A percentile compares a stretch with the other conserved stretches of the same genome.
phyloP scores from a whole-genome alignment of 2,888 invertebrate genomes.

The Abrostola tripartita region DNA sequence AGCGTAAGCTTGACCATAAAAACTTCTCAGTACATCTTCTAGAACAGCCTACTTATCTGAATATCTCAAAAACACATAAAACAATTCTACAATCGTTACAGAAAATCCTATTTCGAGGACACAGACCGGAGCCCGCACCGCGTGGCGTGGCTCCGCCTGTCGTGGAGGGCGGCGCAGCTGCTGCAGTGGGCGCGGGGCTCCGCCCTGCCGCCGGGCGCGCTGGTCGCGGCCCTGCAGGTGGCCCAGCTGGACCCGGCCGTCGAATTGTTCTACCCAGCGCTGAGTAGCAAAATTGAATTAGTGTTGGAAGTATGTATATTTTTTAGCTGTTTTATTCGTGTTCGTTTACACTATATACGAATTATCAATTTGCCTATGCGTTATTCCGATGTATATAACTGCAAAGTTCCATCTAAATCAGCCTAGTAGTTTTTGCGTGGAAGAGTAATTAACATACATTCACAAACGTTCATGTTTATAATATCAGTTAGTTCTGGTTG shows the following conservation, averaged over 20 bases:
- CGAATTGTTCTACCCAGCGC: conserved; percentile 73
- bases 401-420: no score
- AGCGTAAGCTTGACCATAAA: no score
- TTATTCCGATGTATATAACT: no score
- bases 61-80: background rate
- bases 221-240: conserved; percentile 70
- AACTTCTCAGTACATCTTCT: no score
- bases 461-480: no score
- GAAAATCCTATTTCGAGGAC: conserved; percentile 71
- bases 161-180: conserved; percentile 65
- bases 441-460: no score
- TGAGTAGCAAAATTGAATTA: conserved; percentile 63
- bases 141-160: conserved; percentile 75
- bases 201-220: conserved; percentile 72
- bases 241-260: conserved; percentile 78
- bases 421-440: no score
- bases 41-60: no score
- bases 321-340: background rate
- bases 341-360: background rate
- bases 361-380: background rate
- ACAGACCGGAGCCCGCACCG: conserved; percentile 67
- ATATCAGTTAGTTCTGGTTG: no score
- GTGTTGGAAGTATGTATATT: conserved; percentile 67
- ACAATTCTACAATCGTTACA: conserved; percentile 48
- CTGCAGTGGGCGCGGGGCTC: conserved; percentile 74